Conservation (phyloP, 2,797 vertebrate species). For the Syngnathus acus region DNA sequence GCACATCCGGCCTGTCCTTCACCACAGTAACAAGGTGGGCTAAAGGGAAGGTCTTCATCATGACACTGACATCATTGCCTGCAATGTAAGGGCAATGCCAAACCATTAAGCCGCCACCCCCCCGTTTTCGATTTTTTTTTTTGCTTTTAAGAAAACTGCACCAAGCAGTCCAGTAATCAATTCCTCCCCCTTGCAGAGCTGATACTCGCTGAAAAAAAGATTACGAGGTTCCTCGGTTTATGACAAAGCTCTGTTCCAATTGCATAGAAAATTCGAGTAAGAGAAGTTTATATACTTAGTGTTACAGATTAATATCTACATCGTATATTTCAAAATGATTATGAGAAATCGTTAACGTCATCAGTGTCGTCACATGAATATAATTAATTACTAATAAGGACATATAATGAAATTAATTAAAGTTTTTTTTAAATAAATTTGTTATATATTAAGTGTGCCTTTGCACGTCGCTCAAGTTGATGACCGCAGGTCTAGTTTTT, state of each 20-base stretch:
- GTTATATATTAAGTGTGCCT: no score
- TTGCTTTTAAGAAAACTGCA: not conserved
- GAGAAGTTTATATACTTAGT: no score
- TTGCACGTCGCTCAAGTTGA: no score
- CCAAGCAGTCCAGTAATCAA: not conserved
- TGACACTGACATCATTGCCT: constrained; percentile 4
- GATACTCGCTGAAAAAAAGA: not conserved
- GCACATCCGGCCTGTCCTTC: constrained; percentile 40
- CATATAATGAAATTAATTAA: no score
- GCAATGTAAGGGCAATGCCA: not conserved
- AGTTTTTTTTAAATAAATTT: no score
- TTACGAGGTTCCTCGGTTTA: not conserved
- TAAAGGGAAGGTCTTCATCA: constrained; percentile 14
- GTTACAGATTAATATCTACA: no score
- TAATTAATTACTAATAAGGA: no score
- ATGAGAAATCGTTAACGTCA: no score
- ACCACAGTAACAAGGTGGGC: constrained; percentile 17
- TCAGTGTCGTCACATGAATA: no score
- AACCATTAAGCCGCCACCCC: not conserved
- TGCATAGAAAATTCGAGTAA: not conserved
- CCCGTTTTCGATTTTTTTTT: not conserved
- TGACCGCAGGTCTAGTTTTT: no score
- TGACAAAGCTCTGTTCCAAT: not conserved
- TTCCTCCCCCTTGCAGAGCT: not conserved
- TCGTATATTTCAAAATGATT: no score